Base-by-base conservation (phyloP, 1,140 invertebrate species). In the Drosophila pseudoobscura region DNA sequence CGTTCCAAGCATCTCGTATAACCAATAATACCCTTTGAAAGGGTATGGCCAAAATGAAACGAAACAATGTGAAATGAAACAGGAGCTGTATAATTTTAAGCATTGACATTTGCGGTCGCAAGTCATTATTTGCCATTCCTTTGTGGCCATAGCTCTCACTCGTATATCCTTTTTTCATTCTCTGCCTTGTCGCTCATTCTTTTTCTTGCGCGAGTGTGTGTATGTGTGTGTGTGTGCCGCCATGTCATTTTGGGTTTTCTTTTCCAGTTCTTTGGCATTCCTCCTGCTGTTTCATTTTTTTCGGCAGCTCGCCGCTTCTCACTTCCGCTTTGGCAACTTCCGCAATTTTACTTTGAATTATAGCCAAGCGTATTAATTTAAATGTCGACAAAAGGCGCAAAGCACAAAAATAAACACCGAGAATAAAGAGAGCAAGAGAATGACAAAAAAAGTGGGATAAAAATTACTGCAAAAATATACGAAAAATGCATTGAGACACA, bases 281-380 rank as follows among this genome's bases (percentile, higher is more conserved):
- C 61, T 44, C 46, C 61, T 60, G 60, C 56, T 39, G 35, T 39
- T 39, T 39, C 35, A 9, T 47, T 60, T 66, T 47, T 68, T 54
- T 64, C 64, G 82, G 66, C 45, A 68, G 65, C 56, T 61, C 71
- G 65, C 79, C 79, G 80, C 83, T 87, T 87, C 85, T 89, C 85
- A 89, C 84, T 89, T 89, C 83, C 83, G 83, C 84, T 88, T 88
- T 88, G 83, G 83, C 84, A 88, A 88, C 83, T 88, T 88, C 83
- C 83, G 83, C 83, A 88, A 88, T 88, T 88, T 88, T 88, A 88
- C 84, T 88, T 88, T 88, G 83, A 88, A 89, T 88, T 89, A 88
- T 88, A 88, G 83, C 83, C 75, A 82, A 88, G 83, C 83, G 83
- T 88, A 88, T 88, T 88, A 88, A 88, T 88, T 88, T 88, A 88